Conservation (phyloP, 2,797 vertebrate species). For the Morus bassanus region DNA sequence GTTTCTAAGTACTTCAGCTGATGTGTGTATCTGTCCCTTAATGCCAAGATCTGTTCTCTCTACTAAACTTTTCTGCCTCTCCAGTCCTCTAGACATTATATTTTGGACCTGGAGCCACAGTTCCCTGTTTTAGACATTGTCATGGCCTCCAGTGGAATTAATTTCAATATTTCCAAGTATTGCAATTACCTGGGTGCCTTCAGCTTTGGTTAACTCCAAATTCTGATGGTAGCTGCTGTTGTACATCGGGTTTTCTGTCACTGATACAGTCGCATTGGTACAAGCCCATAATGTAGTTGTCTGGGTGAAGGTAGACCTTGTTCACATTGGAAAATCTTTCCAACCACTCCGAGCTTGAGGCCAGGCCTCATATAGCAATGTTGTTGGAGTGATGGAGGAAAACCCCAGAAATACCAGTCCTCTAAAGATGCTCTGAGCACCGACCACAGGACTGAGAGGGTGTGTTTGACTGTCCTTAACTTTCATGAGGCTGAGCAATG, state of each 20-base stretch:
- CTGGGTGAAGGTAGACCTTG: not conserved
- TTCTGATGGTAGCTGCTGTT: not conserved
- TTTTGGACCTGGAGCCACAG: not conserved
- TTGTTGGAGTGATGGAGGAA: not conserved
- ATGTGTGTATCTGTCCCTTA: not conserved
- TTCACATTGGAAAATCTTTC: not conserved
- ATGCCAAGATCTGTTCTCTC: not conserved
- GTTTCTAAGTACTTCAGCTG: not conserved
- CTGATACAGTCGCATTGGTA: fast-evolving
- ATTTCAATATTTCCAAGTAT: not conserved
- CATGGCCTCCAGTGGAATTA: not conserved
- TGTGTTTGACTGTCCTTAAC: not conserved
- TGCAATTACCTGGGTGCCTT: not conserved
- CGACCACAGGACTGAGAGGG: not conserved
- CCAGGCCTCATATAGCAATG: not conserved
- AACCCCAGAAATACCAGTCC: not conserved
- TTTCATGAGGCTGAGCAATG: not conserved
- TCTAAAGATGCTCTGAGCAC: not conserved
- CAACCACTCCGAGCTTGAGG: not conserved
- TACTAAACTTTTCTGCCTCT: not conserved
- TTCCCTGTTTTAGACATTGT: not conserved
- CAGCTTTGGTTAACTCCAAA: not conserved
- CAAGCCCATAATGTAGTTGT: not conserved
- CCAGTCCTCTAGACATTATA: not conserved
- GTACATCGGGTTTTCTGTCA: not conserved